A percentile compares a stretch with the other conserved stretches of the same genome.
Conservation (phyloP, 1,140 invertebrate species). For the Chionoecetes opilio region DNA sequence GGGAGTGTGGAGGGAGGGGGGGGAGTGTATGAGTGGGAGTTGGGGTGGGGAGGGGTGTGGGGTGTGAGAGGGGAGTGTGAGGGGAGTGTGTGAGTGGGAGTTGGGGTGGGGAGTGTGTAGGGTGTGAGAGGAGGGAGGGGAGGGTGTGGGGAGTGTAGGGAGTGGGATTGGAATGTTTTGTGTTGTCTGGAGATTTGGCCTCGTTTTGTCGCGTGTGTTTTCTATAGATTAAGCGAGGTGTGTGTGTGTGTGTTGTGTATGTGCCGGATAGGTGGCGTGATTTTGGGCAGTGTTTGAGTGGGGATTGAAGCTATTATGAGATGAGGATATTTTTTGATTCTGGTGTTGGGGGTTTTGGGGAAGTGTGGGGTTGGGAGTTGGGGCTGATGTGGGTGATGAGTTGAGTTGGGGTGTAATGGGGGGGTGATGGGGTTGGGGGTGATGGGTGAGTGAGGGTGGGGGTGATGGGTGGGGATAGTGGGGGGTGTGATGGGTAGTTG, state of each 20-base stretch:
- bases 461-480: neutral
- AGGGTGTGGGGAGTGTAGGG: neutral
- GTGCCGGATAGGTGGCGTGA: too few species aligned
- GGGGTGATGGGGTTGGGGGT: neutral
- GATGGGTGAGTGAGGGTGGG: neutral
- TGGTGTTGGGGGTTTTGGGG: too few species aligned
- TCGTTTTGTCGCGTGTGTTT: too few species aligned
- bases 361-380: too few species aligned
- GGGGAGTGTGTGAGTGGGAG: neutral
- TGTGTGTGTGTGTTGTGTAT: too few species aligned
- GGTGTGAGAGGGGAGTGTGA: neutral
- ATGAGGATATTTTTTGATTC: too few species aligned
- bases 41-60: neutral
- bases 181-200: neutral
- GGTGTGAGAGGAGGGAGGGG: neutral
- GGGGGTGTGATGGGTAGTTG: neutral
- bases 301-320: too few species aligned
- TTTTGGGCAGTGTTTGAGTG: too few species aligned
- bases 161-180: neutral
- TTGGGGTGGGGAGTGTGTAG: neutral
- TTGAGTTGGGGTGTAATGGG: neutral
- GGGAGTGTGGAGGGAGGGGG: neutral
- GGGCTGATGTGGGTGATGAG: too few species aligned
- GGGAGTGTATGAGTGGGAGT: neutral
- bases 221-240: too few species aligned